Evolutionary conservation across 2,797 vertebrate genomes (phyloP).

Genomic region (Xyrichtys novacula): DNA sequence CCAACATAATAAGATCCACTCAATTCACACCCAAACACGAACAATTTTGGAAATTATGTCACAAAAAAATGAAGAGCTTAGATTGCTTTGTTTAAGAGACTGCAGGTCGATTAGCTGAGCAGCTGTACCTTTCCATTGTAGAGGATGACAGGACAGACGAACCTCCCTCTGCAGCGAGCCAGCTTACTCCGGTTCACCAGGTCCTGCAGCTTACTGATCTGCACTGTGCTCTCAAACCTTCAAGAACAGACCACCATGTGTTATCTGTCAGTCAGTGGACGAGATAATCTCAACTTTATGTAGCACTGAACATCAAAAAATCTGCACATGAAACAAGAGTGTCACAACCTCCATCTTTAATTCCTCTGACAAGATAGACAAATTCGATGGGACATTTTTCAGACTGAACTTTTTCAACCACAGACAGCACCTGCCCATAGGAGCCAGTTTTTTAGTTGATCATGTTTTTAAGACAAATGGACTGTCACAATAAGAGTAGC

Average conservation of each 20-base stretch:
- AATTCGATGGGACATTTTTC: too few relatives aligned
- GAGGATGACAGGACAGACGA: conserved; percentile 97
- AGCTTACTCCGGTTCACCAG: conserved; percentile 95
- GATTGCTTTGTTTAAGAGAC: too few relatives aligned
- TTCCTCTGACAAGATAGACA: background rate
- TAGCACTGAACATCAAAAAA: background rate
- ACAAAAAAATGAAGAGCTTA: background rate
- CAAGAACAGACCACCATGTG: conserved; percentile 18
- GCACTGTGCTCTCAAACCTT: conserved; percentile 93
- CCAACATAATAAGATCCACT: background rate
- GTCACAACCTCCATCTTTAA: background rate
- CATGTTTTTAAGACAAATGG: too few relatives aligned
- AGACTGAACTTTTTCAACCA: too few relatives aligned
- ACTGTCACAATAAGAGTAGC: too few relatives aligned
- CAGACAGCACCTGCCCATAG: too few relatives aligned
- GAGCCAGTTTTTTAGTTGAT: too few relatives aligned
- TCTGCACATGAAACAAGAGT: background rate
- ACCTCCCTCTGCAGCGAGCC: conserved; percentile 95
- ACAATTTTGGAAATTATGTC: background rate
- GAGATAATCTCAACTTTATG: background rate
- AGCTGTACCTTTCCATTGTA: conserved; percentile 95
- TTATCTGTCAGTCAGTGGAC: background rate
- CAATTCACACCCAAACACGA: background rate
- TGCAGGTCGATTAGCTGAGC: background rate
- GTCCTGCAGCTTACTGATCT: conserved; percentile 94